Evolutionary conservation across 2,797 vertebrate species (phyloP).

Genomic region (Hydrolagus colliei): DNA sequence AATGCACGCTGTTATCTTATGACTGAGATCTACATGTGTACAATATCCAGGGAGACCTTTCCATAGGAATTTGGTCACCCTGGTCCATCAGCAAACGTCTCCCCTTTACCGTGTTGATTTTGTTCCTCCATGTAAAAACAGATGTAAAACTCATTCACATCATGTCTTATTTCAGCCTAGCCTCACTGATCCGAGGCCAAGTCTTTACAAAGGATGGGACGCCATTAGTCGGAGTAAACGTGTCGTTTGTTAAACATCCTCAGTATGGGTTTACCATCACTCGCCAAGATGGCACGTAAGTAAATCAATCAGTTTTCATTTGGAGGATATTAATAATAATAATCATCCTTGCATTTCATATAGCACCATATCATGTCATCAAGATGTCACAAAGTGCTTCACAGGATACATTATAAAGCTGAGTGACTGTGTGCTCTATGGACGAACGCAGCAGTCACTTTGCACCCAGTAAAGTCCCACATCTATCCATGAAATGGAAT

Average conservation of each 20-base stretch:
- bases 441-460: too few relatives aligned
- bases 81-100: background rate
- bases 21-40: too few relatives aligned
- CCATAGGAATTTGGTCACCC: background rate
- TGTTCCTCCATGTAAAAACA: background rate
- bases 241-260: constrained; percentile 96
- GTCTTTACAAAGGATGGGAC: constrained; percentile 96
- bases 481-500: too few relatives aligned
- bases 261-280: constrained; percentile 96
- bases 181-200: constrained; percentile 93
- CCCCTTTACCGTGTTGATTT: background rate
- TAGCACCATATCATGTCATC: too few relatives aligned
- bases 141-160: background rate
- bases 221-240: constrained; percentile 92
- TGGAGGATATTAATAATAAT: too few relatives aligned
- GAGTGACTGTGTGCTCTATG: too few relatives aligned
- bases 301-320: constrained; percentile 40
- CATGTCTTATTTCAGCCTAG: constrained; percentile 65
- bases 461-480: too few relatives aligned
- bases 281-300: constrained; percentile 97
- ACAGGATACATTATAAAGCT: too few relatives aligned
- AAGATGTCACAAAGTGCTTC: too few relatives aligned
- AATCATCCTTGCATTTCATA: too few relatives aligned
- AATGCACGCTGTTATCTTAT: too few relatives aligned
- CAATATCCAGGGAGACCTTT: too few relatives aligned